phyloP scores from a whole-genome alignment of 2,888 invertebrate genomes.

The Rhorus exstirpatorius region DNA sequence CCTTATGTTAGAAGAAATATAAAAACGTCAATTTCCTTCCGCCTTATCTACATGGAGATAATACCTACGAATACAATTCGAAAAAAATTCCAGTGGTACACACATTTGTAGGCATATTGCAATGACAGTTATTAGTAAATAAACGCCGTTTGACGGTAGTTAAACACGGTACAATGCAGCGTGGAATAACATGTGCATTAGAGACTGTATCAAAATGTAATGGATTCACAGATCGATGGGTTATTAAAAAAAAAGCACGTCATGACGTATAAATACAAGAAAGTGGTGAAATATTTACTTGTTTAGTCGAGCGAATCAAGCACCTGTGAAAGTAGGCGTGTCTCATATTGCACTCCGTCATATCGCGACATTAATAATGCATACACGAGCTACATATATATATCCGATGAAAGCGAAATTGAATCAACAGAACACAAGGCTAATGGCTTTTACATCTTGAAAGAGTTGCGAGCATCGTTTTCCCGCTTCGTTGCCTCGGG shows the following conservation, averaged over 20 bases:
- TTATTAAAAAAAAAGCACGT: too few relatives aligned
- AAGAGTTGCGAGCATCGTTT: not conserved
- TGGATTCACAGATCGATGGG: not conserved
- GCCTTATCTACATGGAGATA: not conserved
- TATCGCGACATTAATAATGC: not conserved
- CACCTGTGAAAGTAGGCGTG: slow-evolving; percentile 22
- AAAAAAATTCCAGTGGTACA: not conserved
- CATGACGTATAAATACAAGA: not conserved
- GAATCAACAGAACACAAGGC: not conserved
- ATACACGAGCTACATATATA: not conserved
- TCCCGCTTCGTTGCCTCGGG: not conserved
- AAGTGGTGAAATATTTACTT: slow-evolving; percentile 12
- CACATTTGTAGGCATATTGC: not conserved
- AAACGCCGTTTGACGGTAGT: too few relatives aligned
- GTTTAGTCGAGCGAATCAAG: slow-evolving; percentile 1
- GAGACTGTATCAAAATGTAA: too few relatives aligned
- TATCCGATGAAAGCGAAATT: slow-evolving; percentile 5
- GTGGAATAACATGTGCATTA: not conserved
- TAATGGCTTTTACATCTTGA: not conserved
- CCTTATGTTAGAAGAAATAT: not conserved
- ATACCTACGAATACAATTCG: not conserved
- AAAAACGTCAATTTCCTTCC: not conserved
- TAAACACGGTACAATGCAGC: too few relatives aligned
- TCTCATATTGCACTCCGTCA: not conserved
- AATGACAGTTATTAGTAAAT: not conserved